Conservation (phyloP, 1,140 invertebrate species). For the Bombus ignitus region DNA sequence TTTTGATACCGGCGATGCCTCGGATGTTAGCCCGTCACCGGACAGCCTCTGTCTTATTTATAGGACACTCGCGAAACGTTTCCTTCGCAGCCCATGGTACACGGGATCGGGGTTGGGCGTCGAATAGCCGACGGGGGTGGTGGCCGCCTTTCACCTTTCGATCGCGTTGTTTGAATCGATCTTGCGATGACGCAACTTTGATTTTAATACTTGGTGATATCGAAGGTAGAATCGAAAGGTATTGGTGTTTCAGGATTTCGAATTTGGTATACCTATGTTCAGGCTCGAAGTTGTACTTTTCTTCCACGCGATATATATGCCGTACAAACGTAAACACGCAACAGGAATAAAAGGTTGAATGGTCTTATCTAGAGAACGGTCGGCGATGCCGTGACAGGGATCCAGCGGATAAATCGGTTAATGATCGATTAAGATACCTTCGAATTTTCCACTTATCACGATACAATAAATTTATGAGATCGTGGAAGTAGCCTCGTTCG, state of each 20-base stretch:
- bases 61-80: background rate
- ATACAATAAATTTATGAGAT: slow-evolving; percentile 40
- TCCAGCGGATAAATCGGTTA: slow-evolving; percentile 6
- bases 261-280: background rate
- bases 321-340: too few species aligned
- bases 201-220: background rate
- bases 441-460: slow-evolving; percentile 51
- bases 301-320: background rate
- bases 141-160: background rate
- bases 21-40: slow-evolving; percentile 14
- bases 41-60: slow-evolving; percentile 22
- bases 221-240: background rate
- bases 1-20: slow-evolving; percentile 38
- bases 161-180: too few species aligned
- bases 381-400: background rate
- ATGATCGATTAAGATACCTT: slow-evolving; percentile 35
- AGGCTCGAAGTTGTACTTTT: background rate
- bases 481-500: background rate
- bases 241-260: background rate
- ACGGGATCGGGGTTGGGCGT: background rate
- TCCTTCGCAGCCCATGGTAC: background rate
- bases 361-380: background rate
- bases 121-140: too few species aligned
- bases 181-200: too few species aligned
- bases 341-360: background rate